Conservation (phyloP, 2,888 invertebrate genomes). For the Drosophila lutescens region DNA sequence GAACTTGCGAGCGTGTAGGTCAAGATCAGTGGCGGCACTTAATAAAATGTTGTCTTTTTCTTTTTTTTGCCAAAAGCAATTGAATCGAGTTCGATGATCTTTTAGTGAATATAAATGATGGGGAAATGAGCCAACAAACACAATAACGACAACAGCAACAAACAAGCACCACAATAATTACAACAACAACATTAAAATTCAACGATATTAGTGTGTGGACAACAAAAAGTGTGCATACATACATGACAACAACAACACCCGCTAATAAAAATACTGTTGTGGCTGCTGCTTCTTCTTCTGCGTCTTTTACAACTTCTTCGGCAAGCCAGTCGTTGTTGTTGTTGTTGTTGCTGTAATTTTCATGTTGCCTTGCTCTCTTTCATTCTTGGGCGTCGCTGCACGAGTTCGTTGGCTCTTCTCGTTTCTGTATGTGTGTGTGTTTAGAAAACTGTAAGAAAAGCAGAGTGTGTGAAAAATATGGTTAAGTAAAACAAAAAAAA, state of each 20-base stretch:
- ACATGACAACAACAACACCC: slow-evolving; percentile 70
- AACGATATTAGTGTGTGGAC: slow-evolving; percentile 43
- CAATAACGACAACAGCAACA: slow-evolving; percentile 11
- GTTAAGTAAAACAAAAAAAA: slow-evolving; percentile 54
- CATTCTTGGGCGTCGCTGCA: slow-evolving; percentile 76
- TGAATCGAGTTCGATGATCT: slow-evolving; percentile 51
- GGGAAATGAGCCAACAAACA: slow-evolving; percentile 18
- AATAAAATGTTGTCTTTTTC: background rate
- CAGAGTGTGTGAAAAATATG: slow-evolving; percentile 73
- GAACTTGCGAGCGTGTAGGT: slow-evolving; percentile 71
- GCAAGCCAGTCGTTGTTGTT: slow-evolving; percentile 59
- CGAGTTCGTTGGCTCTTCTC: slow-evolving; percentile 74
- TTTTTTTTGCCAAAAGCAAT: slow-evolving; percentile 23
- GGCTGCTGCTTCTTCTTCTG: slow-evolving; percentile 50
- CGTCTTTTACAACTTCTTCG: slow-evolving; percentile 36
- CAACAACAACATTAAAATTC: slow-evolving; percentile 41
- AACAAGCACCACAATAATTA: slow-evolving; percentile 32
- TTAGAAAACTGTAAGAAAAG: slow-evolving; percentile 78
- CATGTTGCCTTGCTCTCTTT: slow-evolving; percentile 72
- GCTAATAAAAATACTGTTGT: slow-evolving; percentile 61
- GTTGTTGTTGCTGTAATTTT: slow-evolving; percentile 68
- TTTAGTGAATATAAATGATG: slow-evolving; percentile 9
- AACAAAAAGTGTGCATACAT: slow-evolving; percentile 57
- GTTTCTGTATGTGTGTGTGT: slow-evolving; percentile 56
- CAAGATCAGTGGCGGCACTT: slow-evolving; percentile 68